Evolutionary conservation across 2,113 vertebrate genomes (phyloP), one percentile per base, ranked within the genome.

Genomic region (Perca fluviatilis): DNA sequence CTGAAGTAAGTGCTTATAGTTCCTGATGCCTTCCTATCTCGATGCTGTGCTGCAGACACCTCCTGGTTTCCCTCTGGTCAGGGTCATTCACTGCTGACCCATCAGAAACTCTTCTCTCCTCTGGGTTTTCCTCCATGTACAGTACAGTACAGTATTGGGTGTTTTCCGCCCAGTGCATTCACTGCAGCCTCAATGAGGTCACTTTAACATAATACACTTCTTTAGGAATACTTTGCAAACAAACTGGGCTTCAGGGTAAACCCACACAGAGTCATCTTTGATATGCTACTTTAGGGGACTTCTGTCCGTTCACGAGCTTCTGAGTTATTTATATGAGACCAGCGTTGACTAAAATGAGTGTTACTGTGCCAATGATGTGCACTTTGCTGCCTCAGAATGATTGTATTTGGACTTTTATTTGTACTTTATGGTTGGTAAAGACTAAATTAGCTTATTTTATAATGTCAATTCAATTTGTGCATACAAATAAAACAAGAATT

Each of bases 171-270:
- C 89, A 77, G 94, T 96, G 91, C 94, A 92, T 82, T 88, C 90
- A 86, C 92, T 88, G 93, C 95, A 92, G 92, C 95, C 95, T 95
- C 95, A 95, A 80, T 95, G 95, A 96, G 95, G 95, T 95, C 93
- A 90, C 90, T 86, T 92, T 85, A 89, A 92, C 89, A 86, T 73
- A 62, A 86, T 86, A 84, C 86, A 76, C 86, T 83, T 93, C 85
- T 86, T 90, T 90, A 89, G 75, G 79, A 92, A 87, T 72, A 89
- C 78, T 91, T 82, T 74, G 88, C 77, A 89, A 84, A 77, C 68
- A 83, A 87, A 90, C 81, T 75, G 82, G 77, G 80, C 83, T 93
- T 93, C 82, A 88, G 88, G 87, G 84, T 88, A 69, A 74, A 83
- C 72, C 64, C 8, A 68, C 58, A 64, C 65, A 71, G 43, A 81